Conservation (phyloP, 2,113 vertebrate species). For the Brevimyrus niger region DNA sequence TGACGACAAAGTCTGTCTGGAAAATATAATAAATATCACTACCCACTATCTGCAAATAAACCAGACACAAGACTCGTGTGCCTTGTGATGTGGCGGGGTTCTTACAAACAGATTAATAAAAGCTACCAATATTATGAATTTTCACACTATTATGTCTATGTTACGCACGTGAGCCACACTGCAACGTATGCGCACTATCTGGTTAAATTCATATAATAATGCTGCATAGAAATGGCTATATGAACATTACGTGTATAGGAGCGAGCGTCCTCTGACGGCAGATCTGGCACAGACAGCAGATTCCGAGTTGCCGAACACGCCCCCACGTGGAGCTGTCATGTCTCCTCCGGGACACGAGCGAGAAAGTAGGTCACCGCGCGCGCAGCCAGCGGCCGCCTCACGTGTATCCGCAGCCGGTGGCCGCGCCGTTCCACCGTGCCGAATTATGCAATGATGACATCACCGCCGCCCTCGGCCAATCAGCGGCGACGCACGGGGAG, state of each 20-base stretch:
- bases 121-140: background rate
- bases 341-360: constrained; percentile 24
- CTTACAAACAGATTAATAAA: background rate
- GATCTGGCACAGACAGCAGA: background rate
- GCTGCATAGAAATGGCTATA: background rate
- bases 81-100: background rate
- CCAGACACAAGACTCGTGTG: background rate
- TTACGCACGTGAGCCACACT: background rate
- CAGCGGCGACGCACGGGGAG: constrained; percentile 54
- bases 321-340: constrained; percentile 60
- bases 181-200: background rate
- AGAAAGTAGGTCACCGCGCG: constrained; percentile 61
- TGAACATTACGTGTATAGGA: background rate
- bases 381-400: constrained; percentile 46
- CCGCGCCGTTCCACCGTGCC: constrained; percentile 33
- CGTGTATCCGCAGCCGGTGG: constrained; percentile 60
- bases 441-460: constrained; percentile 74
- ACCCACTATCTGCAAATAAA: background rate
- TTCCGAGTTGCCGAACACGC: constrained; percentile 30
- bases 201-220: background rate
- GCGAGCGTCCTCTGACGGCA: background rate
- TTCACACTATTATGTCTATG: background rate
- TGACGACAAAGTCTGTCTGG: background rate
- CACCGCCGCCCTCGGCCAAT: constrained; percentile 67
- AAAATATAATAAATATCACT: background rate